Base-by-base conservation (phyloP, 2,888 invertebrate genomes). In the Eupithecia abbreviata region DNA sequence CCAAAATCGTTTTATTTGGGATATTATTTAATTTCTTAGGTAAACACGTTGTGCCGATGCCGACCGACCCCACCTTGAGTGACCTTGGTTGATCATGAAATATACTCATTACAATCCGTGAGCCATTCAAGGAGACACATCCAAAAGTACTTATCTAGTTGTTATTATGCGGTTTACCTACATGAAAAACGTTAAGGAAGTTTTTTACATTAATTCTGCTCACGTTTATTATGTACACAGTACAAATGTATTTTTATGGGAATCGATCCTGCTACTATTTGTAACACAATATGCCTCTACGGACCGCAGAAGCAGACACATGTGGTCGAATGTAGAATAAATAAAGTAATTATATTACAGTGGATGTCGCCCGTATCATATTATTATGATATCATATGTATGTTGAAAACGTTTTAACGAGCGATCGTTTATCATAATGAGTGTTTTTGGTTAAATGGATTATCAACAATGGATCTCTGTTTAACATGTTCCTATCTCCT, bases 271-370 rank as follows among this genome's bases (percentile, higher is more conserved):
- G 18, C 62, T 30, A 62, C 66, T 66, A 41, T 65, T 41, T 66
- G 66, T 66, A 7, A 69, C 47, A 4, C 6, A 30, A 69, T 47
- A 69, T 12, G 30, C 30, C 18, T n/a, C 69, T 68, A n/a, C 10
- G 45, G 12, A 69, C 69, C 69, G 47, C 69, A 49, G 69, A 18
- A 18, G 65, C 75, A 72, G 51, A 58, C 75, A 78, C 76, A 76
- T 78, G 76, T 67, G 78, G 78, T 74, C 62, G 70, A 72, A 76
- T 55, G 66, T 72, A 72, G 76, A 72, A 78, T 72, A 78, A 69
- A 78, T 75, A 74, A 73, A 75, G 69, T 69, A 69, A 69, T 69
- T 69, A 30, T 10, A 49, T 71, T 49, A 77, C 68, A 65, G 15
- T 67, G 71, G 42, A 73, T 74, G 78, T 76, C 78, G 65, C 73